Conservation (phyloP, 2,113 vertebrate species). For the Nesogale talazaci region DNA sequence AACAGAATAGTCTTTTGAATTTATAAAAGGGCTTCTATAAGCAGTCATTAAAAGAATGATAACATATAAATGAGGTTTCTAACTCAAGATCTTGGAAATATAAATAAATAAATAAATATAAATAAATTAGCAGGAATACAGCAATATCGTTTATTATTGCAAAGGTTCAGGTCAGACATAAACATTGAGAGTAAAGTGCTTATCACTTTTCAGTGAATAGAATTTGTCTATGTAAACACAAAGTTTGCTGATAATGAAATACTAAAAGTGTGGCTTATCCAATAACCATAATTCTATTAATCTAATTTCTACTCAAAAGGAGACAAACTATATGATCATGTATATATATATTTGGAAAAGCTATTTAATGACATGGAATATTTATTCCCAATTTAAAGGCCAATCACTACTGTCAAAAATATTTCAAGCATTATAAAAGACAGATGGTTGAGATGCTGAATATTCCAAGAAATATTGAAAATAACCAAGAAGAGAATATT, state of each 20-base stretch:
- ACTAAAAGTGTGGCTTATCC: background rate
- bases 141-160: too few species aligned
- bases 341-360: background rate
- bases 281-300: background rate
- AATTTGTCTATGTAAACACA: background rate
- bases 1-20: too few species aligned
- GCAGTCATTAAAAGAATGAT: too few species aligned
- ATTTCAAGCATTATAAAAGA: background rate
- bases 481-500: background rate
- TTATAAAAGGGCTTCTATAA: too few species aligned
- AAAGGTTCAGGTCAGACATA: too few species aligned
- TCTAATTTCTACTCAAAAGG: background rate
- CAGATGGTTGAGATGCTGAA: background rate
- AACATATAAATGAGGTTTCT: too few species aligned
- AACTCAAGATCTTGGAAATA: too few species aligned
- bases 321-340: background rate
- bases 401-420: slow-evolving; percentile 7
- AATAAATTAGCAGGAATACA: too few species aligned
- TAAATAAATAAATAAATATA: too few species aligned
- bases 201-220: background rate
- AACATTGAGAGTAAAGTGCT: background rate
- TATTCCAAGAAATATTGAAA: background rate
- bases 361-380: background rate
- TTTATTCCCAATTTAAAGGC: background rate
- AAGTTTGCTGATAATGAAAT: background rate